phyloP scores from a whole-genome alignment of 2,113 vertebrate genomes.

The Hippoglossus stenolepis region DNA sequence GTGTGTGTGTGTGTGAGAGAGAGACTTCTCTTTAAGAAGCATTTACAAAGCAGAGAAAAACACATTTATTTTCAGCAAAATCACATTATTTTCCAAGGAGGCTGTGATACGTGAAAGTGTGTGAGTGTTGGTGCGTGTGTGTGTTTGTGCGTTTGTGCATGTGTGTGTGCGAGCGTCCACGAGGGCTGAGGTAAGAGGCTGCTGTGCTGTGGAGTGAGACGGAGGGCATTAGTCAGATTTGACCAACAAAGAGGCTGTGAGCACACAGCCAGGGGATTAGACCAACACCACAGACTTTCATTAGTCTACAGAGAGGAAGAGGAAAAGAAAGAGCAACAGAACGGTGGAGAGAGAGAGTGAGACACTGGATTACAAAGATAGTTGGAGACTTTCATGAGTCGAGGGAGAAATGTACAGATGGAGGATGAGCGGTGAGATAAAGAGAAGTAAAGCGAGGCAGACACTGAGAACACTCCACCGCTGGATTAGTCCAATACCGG shows the following conservation, averaged over 20 bases:
- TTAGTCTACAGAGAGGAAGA: conserved; percentile 71
- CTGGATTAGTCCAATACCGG: conserved; percentile 61
- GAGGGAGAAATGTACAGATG: conserved; percentile 59
- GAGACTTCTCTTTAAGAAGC: too few species aligned
- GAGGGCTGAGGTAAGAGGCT: conserved; percentile 65
- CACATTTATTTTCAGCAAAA: conserved; percentile 25
- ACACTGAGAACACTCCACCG: conserved; percentile 47
- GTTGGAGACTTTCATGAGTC: conserved; percentile 59
- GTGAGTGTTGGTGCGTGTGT: conserved; percentile 15
- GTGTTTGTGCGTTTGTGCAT: conserved; percentile 5
- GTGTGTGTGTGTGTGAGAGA: background rate
- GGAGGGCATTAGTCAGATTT: conserved; percentile 78
- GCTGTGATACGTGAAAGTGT: conserved; percentile 16
- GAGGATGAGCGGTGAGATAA: conserved; percentile 64
- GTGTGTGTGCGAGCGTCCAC: conserved; percentile 24
- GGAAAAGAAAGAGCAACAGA: conserved; percentile 64
- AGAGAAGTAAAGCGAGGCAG: conserved; percentile 50
- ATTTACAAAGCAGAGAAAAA: background rate
- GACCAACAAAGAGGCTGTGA: conserved; percentile 78
- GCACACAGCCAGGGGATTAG: conserved; percentile 76
- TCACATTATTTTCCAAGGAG: background rate
- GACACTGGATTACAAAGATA: conserved; percentile 68
- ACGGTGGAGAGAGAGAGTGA: conserved; percentile 17
- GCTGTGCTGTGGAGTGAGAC: conserved; percentile 72
- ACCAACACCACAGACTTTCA: conserved; percentile 76